These are phyloP conservation scores for Microctonus aethiopoides DNA, from an alignment of 2,888 invertebrate genomes.

Conservation along the genomic window DNA sequence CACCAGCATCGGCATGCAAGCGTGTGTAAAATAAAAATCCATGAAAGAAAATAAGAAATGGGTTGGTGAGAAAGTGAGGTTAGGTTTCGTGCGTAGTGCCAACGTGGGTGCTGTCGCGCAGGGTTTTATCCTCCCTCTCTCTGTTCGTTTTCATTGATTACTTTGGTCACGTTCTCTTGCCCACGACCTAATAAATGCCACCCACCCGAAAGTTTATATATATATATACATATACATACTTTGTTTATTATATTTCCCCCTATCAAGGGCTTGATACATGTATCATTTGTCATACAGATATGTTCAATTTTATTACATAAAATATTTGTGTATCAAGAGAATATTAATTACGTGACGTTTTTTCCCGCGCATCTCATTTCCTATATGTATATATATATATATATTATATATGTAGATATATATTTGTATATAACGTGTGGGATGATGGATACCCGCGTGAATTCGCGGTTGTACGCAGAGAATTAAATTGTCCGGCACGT, in stretches of 20 bases:
- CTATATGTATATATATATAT: neutral
- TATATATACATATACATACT: neutral
- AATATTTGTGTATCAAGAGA: neutral
- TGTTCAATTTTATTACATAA: no score
- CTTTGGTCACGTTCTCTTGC: slow-evolving; percentile 25
- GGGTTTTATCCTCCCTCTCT: slow-evolving; percentile 22
- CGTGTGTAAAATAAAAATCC: neutral
- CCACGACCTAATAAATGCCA: slow-evolving; percentile 35
- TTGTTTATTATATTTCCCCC: neutral
- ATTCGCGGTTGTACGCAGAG: neutral
- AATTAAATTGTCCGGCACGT: slow-evolving; percentile 4
- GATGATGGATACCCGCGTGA: slow-evolving; percentile 16
- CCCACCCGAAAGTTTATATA: neutral
- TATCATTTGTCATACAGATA: neutral
- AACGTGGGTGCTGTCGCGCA: slow-evolving; percentile 35
- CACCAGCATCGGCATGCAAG: neutral
- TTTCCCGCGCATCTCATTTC: slow-evolving; percentile 18
- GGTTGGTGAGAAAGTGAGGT: slow-evolving; percentile 2
- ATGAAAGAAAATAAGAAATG: neutral
- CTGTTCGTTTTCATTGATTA: slow-evolving; percentile 38
- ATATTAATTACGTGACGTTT: neutral
- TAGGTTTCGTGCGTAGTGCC: slow-evolving; percentile 17
- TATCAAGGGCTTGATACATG: neutral
- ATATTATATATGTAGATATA: no score
- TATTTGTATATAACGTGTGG: slow-evolving; percentile 10